Evolutionary conservation across 2,797 vertebrate genomes (phyloP), one percentile per base, ranked within the genome.

Genomic region (Micrastur ruficollis): DNA sequence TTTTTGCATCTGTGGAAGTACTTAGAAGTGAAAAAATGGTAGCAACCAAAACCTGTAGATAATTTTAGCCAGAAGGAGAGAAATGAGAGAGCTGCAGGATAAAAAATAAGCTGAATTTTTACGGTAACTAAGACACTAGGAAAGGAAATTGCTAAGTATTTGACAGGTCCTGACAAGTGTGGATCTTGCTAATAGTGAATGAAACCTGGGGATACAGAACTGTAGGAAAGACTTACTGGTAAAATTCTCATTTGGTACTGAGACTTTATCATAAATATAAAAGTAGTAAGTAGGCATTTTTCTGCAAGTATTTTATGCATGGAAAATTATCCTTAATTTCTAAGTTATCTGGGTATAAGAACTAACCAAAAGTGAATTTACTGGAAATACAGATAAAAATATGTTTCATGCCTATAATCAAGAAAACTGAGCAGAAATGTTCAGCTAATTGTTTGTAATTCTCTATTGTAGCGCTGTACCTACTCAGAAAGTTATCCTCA

Each of bases 351-450:
- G 50, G 18, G 15, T 82, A 52, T 91, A 46, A 59, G 36, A 86
- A 86, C 22, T 70, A 66, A 93, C 44, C n/a, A 94, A 96, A 49
- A 83, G 17, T 23, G 4, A 94, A 95, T 94, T 88, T 76, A 75
- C 70, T 94, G 47, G n/a, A 86, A 92, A 95, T 81, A 91, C 49
- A 87, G 53, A 79, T 95, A 93, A 95, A 96, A 94, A 93, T 81
- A 67, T 0, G 1, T 85, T 71, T 80, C n/a, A 62, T 67, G 8
- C 26, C 84, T 94, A 40, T 68, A 90, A 89, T 96, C 72, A 96
- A 93, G 76, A 95, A 92, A 96, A 96, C n/a, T 34, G 9, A 93
- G 61, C 9, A 89, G 66, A 95, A 96, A 93, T 79, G 49, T 85
- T 96, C 65, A 89, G 44, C 50, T 93, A 81, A 95, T 75, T 79